phyloP scores from a whole-genome alignment of 2,113 vertebrate genomes.

The Oreocharis arfaki region DNA sequence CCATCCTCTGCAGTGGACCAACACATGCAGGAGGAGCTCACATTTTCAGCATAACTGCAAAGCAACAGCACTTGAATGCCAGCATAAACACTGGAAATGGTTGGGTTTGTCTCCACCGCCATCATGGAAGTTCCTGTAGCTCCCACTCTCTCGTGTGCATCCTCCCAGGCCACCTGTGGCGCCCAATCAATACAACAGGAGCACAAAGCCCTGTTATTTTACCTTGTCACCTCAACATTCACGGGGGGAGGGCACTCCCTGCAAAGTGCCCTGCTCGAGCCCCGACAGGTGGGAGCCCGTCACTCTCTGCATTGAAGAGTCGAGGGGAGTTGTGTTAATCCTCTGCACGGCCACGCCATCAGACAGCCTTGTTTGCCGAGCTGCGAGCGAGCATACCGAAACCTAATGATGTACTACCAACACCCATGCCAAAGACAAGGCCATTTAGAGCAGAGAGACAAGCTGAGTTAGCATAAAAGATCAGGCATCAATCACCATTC shows the following conservation, averaged over 20 bases:
- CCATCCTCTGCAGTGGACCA: not conserved
- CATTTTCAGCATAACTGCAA: not conserved
- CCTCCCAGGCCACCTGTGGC: rapidly evolving
- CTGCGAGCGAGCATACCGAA: not conserved
- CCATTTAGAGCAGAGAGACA: slow-evolving; percentile 36
- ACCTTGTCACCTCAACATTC: not conserved
- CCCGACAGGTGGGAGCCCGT: not conserved
- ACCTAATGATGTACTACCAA: slow-evolving; percentile 33
- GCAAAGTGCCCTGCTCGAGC: not conserved
- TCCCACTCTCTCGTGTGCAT: rapidly evolving
- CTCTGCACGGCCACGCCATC: rapidly evolving
- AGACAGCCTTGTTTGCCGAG: not conserved
- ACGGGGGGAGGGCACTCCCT: rapidly evolving
- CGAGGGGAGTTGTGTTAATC: not conserved
- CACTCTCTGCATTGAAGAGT: not conserved
- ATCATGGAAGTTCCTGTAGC: rapidly evolving
- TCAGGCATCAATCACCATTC: slow-evolving; percentile 58
- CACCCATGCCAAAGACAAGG: slow-evolving; percentile 26
- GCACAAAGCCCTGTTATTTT: not conserved
- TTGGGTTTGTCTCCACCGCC: not conserved
- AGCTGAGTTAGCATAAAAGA: slow-evolving; percentile 54
- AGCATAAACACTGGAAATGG: not conserved
- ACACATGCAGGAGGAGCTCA: rapidly evolving
- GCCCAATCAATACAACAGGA: not conserved
- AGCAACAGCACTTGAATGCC: not conserved